Percentiles rank a stretch among this genome's conserved stretches.
Evolutionary conservation across 1,140 invertebrate species (phyloP).

Genomic region (Agraylea sexmaculata): DNA sequence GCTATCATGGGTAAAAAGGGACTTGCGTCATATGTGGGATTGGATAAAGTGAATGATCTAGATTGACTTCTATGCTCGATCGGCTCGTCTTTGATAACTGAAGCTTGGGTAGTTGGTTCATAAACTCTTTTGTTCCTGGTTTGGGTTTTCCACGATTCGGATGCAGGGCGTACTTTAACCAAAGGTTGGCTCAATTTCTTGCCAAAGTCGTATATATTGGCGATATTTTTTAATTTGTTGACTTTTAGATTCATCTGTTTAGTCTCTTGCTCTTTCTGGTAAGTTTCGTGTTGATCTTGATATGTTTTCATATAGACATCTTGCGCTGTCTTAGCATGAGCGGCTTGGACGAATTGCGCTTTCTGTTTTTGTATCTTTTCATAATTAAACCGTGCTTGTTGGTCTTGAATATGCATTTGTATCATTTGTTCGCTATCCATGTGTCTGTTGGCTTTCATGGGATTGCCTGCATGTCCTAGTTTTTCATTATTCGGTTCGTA

Average conservation of each 20-base stretch:
- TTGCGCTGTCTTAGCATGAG: constrained; percentile 14
- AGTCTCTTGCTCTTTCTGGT: constrained; percentile 32
- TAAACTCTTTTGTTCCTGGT: constrained; percentile 9
- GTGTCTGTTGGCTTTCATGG: constrained; percentile 4
- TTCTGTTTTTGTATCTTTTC: constrained; percentile 19
- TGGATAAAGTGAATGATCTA: too few species aligned
- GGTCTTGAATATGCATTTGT: constrained; percentile 11
- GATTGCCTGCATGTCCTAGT: constrained; percentile 3
- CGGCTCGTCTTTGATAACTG: too few species aligned
- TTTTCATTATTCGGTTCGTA: constrained; percentile 12
- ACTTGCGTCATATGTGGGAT: too few species aligned
- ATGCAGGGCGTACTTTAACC: too few species aligned
- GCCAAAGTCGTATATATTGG: not conserved
- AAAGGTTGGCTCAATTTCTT: constrained; percentile 6
- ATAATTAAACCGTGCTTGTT: constrained; percentile 15
- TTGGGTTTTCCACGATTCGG: constrained; percentile 11
- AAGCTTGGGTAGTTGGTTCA: too few species aligned
- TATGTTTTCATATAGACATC: constrained; percentile 38
- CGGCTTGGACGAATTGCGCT: constrained; percentile 7
- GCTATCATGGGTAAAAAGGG: not conserved
- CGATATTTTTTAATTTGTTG: constrained; percentile 4
- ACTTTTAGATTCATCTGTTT: constrained; percentile 24
- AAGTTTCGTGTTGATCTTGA: constrained; percentile 34
- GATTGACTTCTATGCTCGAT: too few species aligned
- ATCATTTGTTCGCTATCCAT: constrained; percentile 2